Base-by-base conservation (phyloP, 2,113 vertebrate species). In the Cyphomyrus plagiostoma region DNA sequence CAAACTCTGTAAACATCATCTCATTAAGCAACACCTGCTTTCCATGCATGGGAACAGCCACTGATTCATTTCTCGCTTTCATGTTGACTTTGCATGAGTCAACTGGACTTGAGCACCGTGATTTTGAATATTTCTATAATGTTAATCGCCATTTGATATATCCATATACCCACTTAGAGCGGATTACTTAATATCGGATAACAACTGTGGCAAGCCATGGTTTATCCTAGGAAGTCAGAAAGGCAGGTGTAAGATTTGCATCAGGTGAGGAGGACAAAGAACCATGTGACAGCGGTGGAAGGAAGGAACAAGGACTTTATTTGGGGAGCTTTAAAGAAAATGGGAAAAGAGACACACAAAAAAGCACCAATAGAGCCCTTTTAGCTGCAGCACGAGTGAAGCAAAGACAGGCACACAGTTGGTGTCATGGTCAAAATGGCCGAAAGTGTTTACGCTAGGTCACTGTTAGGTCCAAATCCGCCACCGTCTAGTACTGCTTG, bases 21-120 rank as follows among this genome's bases (percentile, higher is more conserved):
- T 86, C 84, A 86, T 86, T 86, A 86, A 46, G 84, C 23, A 46
- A 52, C 84, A 86, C 84, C 84, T 86, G 49, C 50, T 87, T 87
- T 52, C 49, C 85, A 87, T n/a, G 4, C 50, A 35, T 87, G 49
- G 49, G 30, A 86, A 84, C 82, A 84, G 82, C 6, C 42, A 48
- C 49, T 53, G 85, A 53, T 87, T 30, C 48, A n/a, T 5, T 52
- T 87, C 49, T 87, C 13, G 4, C 85, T 87, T 26, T 53, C 85
- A 48, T 35, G 45, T 5, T 56, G 50, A 87, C 50, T 56, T 86
- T 86, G n/a, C 9, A 4, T 50, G 49, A 53, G 23, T 53, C 26
- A 35, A 35, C 50, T 56, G 42, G 42, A 83, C 80, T 83, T n/a
- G 42, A 84, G 82, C 82, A 84, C 39, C 10, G 4, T 46, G 10